Evolutionary conservation across 2,888 invertebrate species (phyloP), one percentile per base, ranked within the genome.

Genomic region (Asteroscopus sphinx): DNA sequence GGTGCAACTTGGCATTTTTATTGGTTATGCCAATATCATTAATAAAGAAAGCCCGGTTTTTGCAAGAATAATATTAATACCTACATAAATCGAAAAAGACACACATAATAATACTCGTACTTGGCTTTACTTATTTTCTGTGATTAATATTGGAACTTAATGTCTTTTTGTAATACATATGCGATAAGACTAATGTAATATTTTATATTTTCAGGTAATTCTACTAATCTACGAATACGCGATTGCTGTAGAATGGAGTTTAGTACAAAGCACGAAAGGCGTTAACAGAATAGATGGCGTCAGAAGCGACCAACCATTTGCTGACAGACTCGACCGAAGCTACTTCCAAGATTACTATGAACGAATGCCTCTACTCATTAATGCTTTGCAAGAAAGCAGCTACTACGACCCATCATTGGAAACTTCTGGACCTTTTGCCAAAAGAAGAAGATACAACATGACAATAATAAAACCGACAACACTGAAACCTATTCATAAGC

Each of bases 201-300:
- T 39, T n/a, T 53, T 59, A 48, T 65, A 78, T 75, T 92, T 93
- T 51, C 92, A 94, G 93, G 88, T 91, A 86, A 91, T 93, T 89
- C 87, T 94, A 87, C 91, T 94, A 70, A 92, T 93, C 88, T 94
- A 92, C 85, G 94, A 94, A 82, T 92, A 93, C 79, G 83, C 88
- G 79, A 91, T 93, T 86, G 91, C 90, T 76, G 91, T 92, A 89
- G 93, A 92, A 89, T 88, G 89, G 76, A 89, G 78, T 73, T 75
- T 83, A 89, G 88, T 91, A 91, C 91, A 91, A 90, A 91, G 73
- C 52, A 84, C 64, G 52, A 82, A 71, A 68, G 63, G 53, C 47
- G 52, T 57, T 36, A 78, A 81, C 60, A 80, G 59, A 58, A 79
- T 75, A 30, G 57, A 59, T 61, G 79, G 70, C 52, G 75, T 44